Evolutionary conservation across 2,888 invertebrate genomes (phyloP).

Genomic region (Erebia ligea): DNA sequence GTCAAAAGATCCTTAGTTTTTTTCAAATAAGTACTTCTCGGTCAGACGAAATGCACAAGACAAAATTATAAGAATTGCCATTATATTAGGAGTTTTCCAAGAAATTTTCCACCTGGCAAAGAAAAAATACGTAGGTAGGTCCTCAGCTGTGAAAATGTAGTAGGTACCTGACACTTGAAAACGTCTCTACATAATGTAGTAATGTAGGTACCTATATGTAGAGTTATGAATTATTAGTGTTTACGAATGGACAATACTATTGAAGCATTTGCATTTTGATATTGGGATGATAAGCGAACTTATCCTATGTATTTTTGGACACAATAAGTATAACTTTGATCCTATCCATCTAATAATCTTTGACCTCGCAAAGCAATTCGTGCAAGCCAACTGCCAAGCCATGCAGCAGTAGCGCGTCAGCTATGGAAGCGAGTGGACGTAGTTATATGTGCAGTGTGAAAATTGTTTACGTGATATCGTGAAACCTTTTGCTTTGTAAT

Average conservation of each 20-base stretch:
- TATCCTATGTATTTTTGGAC: not conserved
- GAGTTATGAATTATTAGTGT: not conserved
- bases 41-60: no score
- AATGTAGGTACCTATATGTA: no score
- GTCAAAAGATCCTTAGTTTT: no score
- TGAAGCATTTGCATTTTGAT: not conserved
- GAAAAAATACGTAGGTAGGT: no score
- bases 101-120: no score
- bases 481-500: conserved; percentile 37
- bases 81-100: no score
- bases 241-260: not conserved
- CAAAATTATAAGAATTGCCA: no score
- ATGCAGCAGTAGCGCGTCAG: conserved; percentile 54
- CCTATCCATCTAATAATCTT: conserved; percentile 43
- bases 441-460: conserved; percentile 33
- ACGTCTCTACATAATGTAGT: no score
- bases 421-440: conserved; percentile 55
- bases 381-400: no score
- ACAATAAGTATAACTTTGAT: conserved; percentile 3
- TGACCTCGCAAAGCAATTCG: conserved; percentile 44
- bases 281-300: not conserved
- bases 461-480: conserved; percentile 60
- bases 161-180: no score
- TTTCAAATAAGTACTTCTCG: no score
- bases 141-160: no score